Evolutionary conservation across 2,888 invertebrate species (phyloP).

Genomic region (Tanypteryx hageni): DNA sequence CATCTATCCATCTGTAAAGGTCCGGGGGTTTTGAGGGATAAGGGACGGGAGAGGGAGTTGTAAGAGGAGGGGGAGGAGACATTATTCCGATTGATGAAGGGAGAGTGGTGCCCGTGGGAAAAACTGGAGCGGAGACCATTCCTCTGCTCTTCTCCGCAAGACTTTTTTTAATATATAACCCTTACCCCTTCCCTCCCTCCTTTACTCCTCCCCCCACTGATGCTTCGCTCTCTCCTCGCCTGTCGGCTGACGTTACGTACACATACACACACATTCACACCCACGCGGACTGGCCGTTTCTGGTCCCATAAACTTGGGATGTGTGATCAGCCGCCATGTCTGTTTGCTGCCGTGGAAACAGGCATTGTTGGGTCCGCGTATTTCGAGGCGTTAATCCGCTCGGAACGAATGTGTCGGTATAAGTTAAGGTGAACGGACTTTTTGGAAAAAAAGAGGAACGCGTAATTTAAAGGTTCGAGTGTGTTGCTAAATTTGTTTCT

Average conservation of each 20-base stretch:
- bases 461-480: slow-evolving; percentile 23
- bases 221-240: too few relatives aligned
- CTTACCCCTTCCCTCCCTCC: too few relatives aligned
- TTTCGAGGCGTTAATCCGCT: not conserved
- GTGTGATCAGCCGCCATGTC: not conserved
- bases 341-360: too few relatives aligned
- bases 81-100: slow-evolving; percentile 11
- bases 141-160: not conserved
- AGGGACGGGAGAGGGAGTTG: not conserved
- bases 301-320: not conserved
- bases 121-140: not conserved
- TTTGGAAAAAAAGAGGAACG: not conserved
- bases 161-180: not conserved
- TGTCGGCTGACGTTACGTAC: too few relatives aligned
- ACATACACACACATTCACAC: too few relatives aligned
- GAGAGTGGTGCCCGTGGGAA: too few relatives aligned
- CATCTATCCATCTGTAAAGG: too few relatives aligned
- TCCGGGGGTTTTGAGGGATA: not conserved
- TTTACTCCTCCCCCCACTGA: too few relatives aligned
- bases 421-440: slow-evolving; percentile 17
- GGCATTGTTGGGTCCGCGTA: not conserved
- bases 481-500: not conserved
- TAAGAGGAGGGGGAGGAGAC: not conserved
- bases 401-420: not conserved
- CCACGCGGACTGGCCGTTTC: too few relatives aligned